Conservation (phyloP, 2,113 vertebrate genomes). For the Galbula dea region DNA sequence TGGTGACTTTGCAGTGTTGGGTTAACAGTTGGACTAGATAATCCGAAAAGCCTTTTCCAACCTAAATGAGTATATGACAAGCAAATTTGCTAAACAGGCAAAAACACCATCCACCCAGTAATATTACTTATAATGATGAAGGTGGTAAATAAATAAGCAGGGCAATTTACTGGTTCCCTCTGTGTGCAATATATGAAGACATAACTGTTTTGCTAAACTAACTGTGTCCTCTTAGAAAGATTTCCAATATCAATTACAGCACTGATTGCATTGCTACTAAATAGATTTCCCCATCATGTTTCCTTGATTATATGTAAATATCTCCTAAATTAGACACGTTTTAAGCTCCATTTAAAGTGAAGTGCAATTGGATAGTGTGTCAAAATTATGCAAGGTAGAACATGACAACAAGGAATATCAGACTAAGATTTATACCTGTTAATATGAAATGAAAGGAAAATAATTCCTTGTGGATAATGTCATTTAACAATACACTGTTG, state of each 20-base stretch:
- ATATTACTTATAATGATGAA: neutral
- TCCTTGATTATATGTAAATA: conserved; percentile 51
- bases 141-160: conserved; percentile 16
- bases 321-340: conserved; percentile 15
- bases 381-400: neutral
- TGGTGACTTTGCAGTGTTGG: neutral
- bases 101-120: neutral
- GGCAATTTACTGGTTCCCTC: conserved; percentile 30
- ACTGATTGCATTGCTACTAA: neutral
- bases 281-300: neutral
- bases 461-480: neutral
- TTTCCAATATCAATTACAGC: conserved; percentile 39
- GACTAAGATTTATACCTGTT: neutral
- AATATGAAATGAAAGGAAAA: neutral
- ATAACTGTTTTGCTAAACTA: conserved; percentile 28
- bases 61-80: neutral
- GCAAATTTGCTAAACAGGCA: neutral
- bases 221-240: neutral
- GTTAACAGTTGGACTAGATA: neutral
- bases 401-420: neutral
- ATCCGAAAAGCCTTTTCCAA: neutral
- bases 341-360: conserved; percentile 27
- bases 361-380: neutral
- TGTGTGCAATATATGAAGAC: neutral
- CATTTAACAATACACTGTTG: neutral